Conservation (phyloP, 35 echinoderm and acorn worm genomes). For the Ophiothrix spiculata region DNA sequence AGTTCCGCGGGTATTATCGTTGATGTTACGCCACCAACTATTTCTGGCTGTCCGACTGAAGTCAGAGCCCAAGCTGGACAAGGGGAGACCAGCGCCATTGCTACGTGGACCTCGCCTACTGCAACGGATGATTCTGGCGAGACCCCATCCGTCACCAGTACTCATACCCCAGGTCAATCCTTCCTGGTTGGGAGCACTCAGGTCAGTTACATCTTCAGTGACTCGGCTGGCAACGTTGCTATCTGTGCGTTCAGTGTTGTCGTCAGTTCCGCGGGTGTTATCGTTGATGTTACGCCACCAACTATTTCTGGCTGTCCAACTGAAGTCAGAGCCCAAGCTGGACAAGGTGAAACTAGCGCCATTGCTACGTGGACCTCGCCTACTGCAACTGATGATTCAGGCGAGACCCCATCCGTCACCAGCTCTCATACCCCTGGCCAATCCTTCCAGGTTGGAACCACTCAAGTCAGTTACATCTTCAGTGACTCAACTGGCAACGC, state of each 20-base stretch:
- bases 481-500: constrained; percentile 1
- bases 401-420: neutral
- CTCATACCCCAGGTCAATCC: neutral
- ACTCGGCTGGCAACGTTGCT: neutral
- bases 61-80: neutral
- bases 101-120: constrained; percentile 39
- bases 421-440: neutral
- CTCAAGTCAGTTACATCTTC: neutral
- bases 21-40: neutral
- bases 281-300: neutral
- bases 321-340: neutral
- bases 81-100: neutral
- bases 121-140: constrained; percentile 50
- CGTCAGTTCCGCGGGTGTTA: neutral
- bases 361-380: neutral
- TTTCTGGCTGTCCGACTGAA: neutral
- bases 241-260: constrained; percentile 31
- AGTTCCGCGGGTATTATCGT: neutral
- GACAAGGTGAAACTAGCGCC: neutral
- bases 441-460: neutral
- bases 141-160: neutral
- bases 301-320: too few species aligned
- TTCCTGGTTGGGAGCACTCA: constrained; percentile 27
- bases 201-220: constrained; percentile 40
- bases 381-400: neutral